Percentiles rank a stretch among this genome's conserved stretches.
phyloP scores from a whole-genome alignment of 2,113 vertebrate species.

The Upupa epops region DNA sequence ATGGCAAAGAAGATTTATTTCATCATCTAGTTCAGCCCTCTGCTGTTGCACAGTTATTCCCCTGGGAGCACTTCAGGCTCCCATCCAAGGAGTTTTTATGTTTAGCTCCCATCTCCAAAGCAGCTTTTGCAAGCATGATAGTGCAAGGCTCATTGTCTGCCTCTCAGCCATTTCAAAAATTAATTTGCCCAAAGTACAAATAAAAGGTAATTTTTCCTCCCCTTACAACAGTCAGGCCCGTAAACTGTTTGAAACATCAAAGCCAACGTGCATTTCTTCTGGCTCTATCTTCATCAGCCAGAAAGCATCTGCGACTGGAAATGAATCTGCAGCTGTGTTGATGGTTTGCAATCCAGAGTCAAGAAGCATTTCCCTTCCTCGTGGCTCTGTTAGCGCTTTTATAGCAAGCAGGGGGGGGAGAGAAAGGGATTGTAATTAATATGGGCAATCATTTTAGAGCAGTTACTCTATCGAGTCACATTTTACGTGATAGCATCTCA shows the following conservation, averaged over 20 bases:
- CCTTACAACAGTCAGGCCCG: neutral
- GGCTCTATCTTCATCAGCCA: constrained; percentile 46
- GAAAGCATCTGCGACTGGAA: constrained; percentile 54
- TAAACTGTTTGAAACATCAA: constrained; percentile 47
- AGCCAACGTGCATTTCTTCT: constrained; percentile 44
- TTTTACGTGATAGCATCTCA: neutral
- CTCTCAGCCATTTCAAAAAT: constrained; percentile 60
- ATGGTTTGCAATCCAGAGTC: constrained; percentile 27
- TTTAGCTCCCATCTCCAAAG: constrained; percentile 21
- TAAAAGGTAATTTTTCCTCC: neutral
- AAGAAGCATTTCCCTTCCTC: neutral
- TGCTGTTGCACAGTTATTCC: constrained; percentile 51
- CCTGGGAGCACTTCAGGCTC: neutral
- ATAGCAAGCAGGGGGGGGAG: neutral
- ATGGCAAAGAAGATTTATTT: constrained; percentile 30
- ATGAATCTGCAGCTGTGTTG: constrained; percentile 64
- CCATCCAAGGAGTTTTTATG: constrained; percentile 22
- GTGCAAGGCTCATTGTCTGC: constrained; percentile 32
- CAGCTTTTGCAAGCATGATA: neutral
- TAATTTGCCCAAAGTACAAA: constrained; percentile 55
- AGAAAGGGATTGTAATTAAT: constrained; percentile 12
- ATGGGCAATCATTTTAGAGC: neutral
- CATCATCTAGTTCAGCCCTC: constrained; percentile 29
- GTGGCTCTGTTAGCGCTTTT: neutral
- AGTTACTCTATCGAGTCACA: neutral